Base-by-base conservation (phyloP, 2,113 vertebrate species). In the Epinephelus moara region DNA sequence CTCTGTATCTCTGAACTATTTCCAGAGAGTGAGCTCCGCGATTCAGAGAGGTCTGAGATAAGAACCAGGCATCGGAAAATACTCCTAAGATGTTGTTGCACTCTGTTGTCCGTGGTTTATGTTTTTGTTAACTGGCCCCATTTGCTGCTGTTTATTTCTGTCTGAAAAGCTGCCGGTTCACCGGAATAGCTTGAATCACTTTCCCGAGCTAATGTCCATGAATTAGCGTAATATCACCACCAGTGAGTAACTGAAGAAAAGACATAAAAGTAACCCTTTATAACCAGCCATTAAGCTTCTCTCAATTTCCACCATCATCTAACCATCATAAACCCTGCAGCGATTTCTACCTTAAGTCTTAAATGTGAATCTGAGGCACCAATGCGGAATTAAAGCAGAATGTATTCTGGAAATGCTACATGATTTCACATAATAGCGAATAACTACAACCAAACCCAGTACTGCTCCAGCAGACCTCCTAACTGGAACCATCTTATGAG, bases 401-500 rank as follows among this genome's bases (percentile, higher is more conserved):
- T 66, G 42, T 59, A 49, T 30, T 53, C 61, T 15, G 11, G n/a
- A 33, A 79, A 53, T 50, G 21, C 23, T 62, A n/a, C 19, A 37
- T 49, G 4, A 75, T 67, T 56, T 69, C n/a, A 77, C 11, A 64
- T 40, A 30, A 63, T n/a, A 52, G 40, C 3, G 68, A 70, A 70
- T 52, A 37, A 33, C 55, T 42, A 40, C 62, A 49, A 33, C 23
- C 23, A 67, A 67, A 66, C 23, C 45, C 2, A 73, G 14, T 6
- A 25, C 57, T 27, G 25, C 42, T 64, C 33, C 33, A 86, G 62
- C 19, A 77, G 71, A 60, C 55, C 53, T 56, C 40, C 27, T 55
- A 63, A 67, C 69, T 75, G n/a, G 33, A 76, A 61, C 33, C 47
- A 66, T 76, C 89, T 86, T 69, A 88, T 60, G 40, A 74, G 68